Base-by-base conservation (phyloP, 1,140 invertebrate genomes). In the Charaxes varanes region DNA sequence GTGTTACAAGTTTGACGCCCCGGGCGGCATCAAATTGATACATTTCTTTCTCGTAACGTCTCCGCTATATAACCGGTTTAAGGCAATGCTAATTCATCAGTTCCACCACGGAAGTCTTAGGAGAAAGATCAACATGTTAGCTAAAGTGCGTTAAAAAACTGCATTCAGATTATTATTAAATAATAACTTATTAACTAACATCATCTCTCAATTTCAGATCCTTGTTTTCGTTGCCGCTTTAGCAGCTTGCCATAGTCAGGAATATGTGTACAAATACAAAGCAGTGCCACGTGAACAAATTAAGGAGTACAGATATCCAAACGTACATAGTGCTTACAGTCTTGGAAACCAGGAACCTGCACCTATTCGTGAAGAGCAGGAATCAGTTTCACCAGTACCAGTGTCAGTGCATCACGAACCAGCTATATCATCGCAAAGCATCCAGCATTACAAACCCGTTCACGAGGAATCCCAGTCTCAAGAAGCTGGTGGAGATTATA, bases 41-140 rank as follows among this genome's bases (percentile, higher is more conserved):
- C 76, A 80, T 67, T 74, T 72, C 78, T 76, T 67, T 79, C 78
- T 64, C 69, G 76, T 83, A 78, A 80, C 79, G 69, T 80, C 73
- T 80, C 67, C 70, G 51, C 63, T 83, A 83, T 83, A 83, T 83
- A 83, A 79, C 79, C 71, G 73, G 51, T 65, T 66, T 79, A 77
- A 63, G 55, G 65, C 70, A 70, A 71, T 77, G 64, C 61, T 72
- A 70, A 77, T 78, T 71, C 69, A 80, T 63, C 79, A 83, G 79
- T 83, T 79, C 60, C 63, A 69, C 63, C 49, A 49, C 69, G 73
- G 73, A 80, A 78, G 76, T 73, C 73, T 53, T 52, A 64, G 63
- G 41, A 78, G 73, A 71, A 69, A 65, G 64, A 79, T 61, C 73
- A 65, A 74, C 53, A 83, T 83, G 79, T 56, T 79, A 49, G 62